These are phyloP conservation scores for Brachionus paranguensis DNA, from an alignment of 1,140 invertebrate species.

Conservation along the genomic window DNA sequence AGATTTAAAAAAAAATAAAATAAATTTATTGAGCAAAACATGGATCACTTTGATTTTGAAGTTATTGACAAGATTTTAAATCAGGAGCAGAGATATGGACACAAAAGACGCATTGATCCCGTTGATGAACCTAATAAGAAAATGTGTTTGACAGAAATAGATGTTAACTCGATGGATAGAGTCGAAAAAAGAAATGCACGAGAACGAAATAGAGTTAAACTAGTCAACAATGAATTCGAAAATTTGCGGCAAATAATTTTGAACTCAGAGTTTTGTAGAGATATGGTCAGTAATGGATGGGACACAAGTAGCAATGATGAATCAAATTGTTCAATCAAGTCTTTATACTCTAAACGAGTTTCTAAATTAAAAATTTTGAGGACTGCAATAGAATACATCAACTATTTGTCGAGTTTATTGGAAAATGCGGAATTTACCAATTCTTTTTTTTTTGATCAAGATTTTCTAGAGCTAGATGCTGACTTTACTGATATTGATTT, in stretches of 20 bases:
- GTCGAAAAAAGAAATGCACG: slow-evolving; percentile 32
- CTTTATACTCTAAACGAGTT: background rate
- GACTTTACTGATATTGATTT: slow-evolving; percentile 8
- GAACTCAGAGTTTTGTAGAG: background rate
- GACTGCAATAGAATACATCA: slow-evolving; percentile 12
- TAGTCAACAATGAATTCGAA: slow-evolving; percentile 34
- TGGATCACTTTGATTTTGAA: background rate
- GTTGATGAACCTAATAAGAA: background rate
- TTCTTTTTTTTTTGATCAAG: background rate
- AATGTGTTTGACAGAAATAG: background rate
- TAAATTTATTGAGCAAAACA: background rate
- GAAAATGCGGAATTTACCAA: background rate
- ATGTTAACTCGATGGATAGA: background rate
- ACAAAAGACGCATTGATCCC: background rate
- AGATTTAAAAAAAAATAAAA: background rate
- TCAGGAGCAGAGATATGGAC: background rate
- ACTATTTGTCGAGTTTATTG: background rate
- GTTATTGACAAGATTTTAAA: slow-evolving; percentile 7
- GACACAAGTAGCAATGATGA: slow-evolving; percentile 12
- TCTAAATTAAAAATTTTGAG: slow-evolving; percentile 23
- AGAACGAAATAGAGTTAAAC: slow-evolving; percentile 22
- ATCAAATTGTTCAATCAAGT: background rate
- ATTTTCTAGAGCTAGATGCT: background rate
- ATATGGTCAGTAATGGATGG: background rate
- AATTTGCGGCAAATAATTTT: background rate